Conservation (phyloP, 2,888 invertebrate genomes). For the Lottia scabra region DNA sequence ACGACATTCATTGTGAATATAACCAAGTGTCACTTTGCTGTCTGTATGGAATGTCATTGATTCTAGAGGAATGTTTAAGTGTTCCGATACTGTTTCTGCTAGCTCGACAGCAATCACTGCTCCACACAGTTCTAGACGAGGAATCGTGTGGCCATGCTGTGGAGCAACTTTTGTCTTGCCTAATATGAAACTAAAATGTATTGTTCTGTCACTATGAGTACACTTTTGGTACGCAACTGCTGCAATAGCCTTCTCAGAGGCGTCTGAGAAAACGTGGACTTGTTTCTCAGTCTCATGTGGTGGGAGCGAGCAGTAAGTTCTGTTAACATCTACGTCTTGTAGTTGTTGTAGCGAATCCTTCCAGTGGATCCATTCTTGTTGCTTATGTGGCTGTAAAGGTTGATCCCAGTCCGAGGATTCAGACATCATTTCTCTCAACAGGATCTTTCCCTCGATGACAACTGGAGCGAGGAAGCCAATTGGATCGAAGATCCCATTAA, state of each 20-base stretch:
- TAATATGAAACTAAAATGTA: background rate
- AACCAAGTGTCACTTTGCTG: slow-evolving; percentile 10
- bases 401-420: slow-evolving; percentile 37
- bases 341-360: slow-evolving; percentile 9
- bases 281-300: background rate
- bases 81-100: background rate
- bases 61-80: background rate
- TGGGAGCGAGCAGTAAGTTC: slow-evolving; percentile 11
- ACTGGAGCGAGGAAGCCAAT: slow-evolving; percentile 32
- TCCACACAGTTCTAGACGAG: slow-evolving; percentile 21
- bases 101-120: slow-evolving; percentile 19
- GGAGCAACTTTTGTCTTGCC: slow-evolving; percentile 21
- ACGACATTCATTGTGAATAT: background rate
- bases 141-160: slow-evolving; percentile 4
- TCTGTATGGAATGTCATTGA: slow-evolving; percentile 7
- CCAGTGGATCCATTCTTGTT: slow-evolving; percentile 14
- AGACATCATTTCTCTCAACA: slow-evolving; percentile 33
- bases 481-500: slow-evolving; percentile 19
- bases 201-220: background rate
- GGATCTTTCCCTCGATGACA: slow-evolving; percentile 32
- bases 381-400: slow-evolving; percentile 25
- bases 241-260: slow-evolving; percentile 27
- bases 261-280: slow-evolving; percentile 28
- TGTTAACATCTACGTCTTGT: background rate
- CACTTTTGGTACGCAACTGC: slow-evolving; percentile 15